Percentiles rank a stretch among this genome's conserved stretches.
Evolutionary conservation across 2,797 vertebrate species (phyloP).

Genomic region (Trematomus bernacchii): DNA sequence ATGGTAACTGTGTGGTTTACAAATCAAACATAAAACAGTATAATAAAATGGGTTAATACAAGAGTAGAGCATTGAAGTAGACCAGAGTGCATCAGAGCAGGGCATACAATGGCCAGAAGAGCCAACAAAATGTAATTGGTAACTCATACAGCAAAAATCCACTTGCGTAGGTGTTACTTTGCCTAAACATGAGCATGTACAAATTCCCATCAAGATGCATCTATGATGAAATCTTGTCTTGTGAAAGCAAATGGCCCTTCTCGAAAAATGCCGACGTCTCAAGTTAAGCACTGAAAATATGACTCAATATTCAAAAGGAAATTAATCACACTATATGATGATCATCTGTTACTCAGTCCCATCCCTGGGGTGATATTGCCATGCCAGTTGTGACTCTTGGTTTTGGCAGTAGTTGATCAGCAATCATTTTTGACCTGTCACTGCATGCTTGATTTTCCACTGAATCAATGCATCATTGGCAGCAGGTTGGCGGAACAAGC

Average conservation of each 20-base stretch:
- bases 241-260: constrained; percentile 5
- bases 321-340: constrained; percentile 41
- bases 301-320: constrained; percentile 40
- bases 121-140: neutral
- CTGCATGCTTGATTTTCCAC: constrained; percentile 45
- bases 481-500: neutral
- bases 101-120: constrained; percentile 28
- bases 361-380: constrained; percentile 14
- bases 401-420: constrained; percentile 34
- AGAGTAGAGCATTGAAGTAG: constrained; percentile 42
- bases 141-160: constrained; percentile 23
- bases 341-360: constrained; percentile 20
- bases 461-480: constrained; percentile 28
- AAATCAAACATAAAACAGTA: constrained; percentile 76
- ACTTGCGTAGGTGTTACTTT: constrained; percentile 9
- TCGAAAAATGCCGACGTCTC: constrained; percentile 6
- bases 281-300: constrained; percentile 1
- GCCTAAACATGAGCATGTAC: neutral
- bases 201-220: neutral
- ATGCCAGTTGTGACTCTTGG: constrained; percentile 38
- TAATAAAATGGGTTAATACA: constrained; percentile 65
- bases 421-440: constrained; percentile 48
- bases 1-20: constrained; percentile 77
- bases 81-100: constrained; percentile 38
- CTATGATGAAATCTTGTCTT: constrained; percentile 20